Percentiles rank a stretch among this genome's conserved stretches.
Conservation (phyloP, 1,140 invertebrate genomes). For the Drosophila micromelanica region DNA sequence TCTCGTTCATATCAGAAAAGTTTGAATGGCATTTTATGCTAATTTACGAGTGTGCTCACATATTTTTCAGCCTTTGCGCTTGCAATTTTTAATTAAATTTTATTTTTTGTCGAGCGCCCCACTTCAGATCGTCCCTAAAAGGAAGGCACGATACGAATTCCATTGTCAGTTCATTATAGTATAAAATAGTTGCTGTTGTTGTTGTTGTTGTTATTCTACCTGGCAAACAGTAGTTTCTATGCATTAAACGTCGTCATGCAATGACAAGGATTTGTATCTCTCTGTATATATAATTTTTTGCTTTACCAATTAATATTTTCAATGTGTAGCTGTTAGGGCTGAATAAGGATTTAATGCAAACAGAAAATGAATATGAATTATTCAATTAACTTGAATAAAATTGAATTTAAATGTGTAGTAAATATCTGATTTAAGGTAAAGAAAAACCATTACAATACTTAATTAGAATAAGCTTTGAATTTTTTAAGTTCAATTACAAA, state of each 20-base stretch:
- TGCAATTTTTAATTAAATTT: slow-evolving; percentile 67
- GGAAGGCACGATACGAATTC: background rate
- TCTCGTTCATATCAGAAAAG: too few relatives aligned
- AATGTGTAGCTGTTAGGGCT: background rate
- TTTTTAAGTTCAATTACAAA: too few relatives aligned
- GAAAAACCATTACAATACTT: too few relatives aligned
- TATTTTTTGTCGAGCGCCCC: slow-evolving; percentile 22
- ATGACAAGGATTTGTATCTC: slow-evolving; percentile 32
- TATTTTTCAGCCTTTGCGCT: slow-evolving; percentile 30
- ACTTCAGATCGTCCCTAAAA: background rate
- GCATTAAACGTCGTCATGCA: slow-evolving; percentile 25
- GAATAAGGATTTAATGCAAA: slow-evolving; percentile 42
- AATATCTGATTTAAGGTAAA: too few relatives aligned
- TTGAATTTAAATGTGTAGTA: too few relatives aligned
- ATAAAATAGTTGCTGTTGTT: slow-evolving; percentile 9
- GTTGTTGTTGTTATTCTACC: slow-evolving; percentile 6
- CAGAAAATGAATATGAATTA: slow-evolving; percentile 1
- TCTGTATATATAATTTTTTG: background rate
- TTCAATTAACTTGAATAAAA: too few relatives aligned
- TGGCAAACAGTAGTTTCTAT: slow-evolving; percentile 37
- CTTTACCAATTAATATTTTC: slow-evolving; percentile 47
- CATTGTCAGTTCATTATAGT: slow-evolving; percentile 36
- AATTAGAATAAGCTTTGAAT: too few relatives aligned
- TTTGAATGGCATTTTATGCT: slow-evolving; percentile 49
- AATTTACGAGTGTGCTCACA: slow-evolving; percentile 56